Evolutionary conservation across 2,113 vertebrate genomes (phyloP).

Genomic region (Nestor notabilis): DNA sequence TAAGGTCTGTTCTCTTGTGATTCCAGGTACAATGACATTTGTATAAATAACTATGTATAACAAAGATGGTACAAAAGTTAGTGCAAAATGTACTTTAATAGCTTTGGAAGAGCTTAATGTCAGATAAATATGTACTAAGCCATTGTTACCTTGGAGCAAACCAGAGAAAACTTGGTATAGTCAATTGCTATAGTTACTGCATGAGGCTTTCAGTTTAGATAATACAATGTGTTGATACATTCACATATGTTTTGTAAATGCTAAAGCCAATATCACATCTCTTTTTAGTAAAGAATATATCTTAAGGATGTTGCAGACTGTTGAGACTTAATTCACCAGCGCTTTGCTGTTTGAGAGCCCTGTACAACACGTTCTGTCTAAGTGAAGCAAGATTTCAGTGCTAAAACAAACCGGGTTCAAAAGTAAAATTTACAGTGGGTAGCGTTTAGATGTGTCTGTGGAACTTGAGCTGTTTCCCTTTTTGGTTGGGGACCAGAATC

Average conservation of each 20-base stretch:
- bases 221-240: not conserved
- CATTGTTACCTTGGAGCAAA: not conserved
- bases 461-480: not conserved
- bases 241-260: not conserved
- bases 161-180: not conserved
- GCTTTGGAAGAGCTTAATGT: not conserved
- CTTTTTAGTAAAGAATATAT: not conserved
- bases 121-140: not conserved
- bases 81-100: not conserved
- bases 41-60: not conserved
- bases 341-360: not conserved
- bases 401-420: not conserved
- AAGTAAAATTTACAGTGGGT: not conserved
- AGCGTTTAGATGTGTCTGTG: not conserved
- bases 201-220: not conserved
- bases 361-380: not conserved
- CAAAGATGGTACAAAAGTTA: not conserved
- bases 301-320: not conserved
- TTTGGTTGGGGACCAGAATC: not conserved
- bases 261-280: not conserved
- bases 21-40: not conserved
- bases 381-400: not conserved
- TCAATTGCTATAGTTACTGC: not conserved
- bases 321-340: not conserved
- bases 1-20: not conserved